Evolutionary conservation across 2,888 invertebrate genomes (phyloP), one percentile per base, ranked within the genome.

Genomic region (Agrotis clavis): DNA sequence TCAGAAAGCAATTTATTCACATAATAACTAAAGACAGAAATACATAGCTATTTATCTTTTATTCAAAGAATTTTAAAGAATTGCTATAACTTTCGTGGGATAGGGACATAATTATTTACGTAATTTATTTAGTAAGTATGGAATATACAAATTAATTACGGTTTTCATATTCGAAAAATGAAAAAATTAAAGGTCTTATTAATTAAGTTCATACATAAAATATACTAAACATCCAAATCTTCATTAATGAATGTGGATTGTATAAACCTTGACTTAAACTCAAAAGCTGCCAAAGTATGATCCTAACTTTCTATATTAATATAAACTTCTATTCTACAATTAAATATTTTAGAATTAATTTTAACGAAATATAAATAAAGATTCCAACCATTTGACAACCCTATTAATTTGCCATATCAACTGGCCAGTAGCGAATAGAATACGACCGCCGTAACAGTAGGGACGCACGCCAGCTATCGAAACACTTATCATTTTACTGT

Each of bases 331-430:
- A 30, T 30, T 30, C 30, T 4, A 30, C 30, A 41, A 41, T 41
- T 11, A 41, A 41, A 41, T 41, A 41, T 41, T 41, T 9, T 41
- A 11, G 11, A 9, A 41, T 41, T 41, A 9, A 41, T 18, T 63
- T n/a, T 4, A 16, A 13, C n/a, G 0, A 13, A 5, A 11, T 51
- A 54, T 11, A 41, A 41, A 41, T 41, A 41, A 41, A 50, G 18
- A 16, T 61, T 64, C 45, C 51, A 41, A 30, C 57, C 71, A 4
- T 50, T 50, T 70, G 84, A 69, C 88, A 93, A 74, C 95, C 95
- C 94, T 95, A 92, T 82, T 93, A 93, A 94, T 94, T 94, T 92
- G 90, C 90, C 90, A 88, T 91, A 90, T 91, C 92, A 89, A 93
- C 92, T 92, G 92, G 90, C 91, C 93, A 92, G 91, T 92, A 91